Base-by-base conservation (phyloP, 1,140 invertebrate genomes). In the Trialeurodes vaporariorum region DNA sequence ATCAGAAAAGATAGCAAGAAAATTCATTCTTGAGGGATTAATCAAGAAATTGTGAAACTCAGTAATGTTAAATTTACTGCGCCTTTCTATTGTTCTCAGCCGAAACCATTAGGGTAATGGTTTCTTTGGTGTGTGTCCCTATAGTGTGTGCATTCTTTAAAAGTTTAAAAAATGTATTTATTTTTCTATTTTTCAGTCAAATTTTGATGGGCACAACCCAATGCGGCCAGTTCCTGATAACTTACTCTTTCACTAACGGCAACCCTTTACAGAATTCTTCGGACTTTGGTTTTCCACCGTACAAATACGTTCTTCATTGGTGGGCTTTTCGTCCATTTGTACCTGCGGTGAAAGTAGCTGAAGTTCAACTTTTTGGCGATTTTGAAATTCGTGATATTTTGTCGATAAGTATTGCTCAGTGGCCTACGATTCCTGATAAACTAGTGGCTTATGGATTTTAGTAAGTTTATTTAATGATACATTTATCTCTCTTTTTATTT, bases 161-260 rank as follows among this genome's bases (percentile, higher is more conserved):
- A n/a, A n/a, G n/a, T n/a, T n/a, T n/a, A n/a, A n/a, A n/a, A n/a
- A n/a, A n/a, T n/a, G n/a, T n/a, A n/a, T n/a, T n/a, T n/a, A n/a
- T n/a, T 17, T 49, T 65, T 70, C 27, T 21, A 62, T 21, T 27
- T 72, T 75, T 49, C 63, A 75, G 74, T 69, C 91, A 96, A 80
- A 86, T 96, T 58, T 92, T 94, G 76, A 91, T 97, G 86, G 94
- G 94, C 11, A 89, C 96, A 72, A 93, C 92, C 25, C 88, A 92
- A 73, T 95, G 93, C 80, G 93, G 93, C 11, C 90, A 93, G 77
- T 96, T 92, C 83, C 83, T 96, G 67, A 78, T 97, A 65, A 94
- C 92, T 65, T 96, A 95, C 76, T 90, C 88, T 9, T 84, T 84
- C 70, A 83, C 78, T n/a, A 73, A 79, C 67, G 82, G 81, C 67